Conservation (phyloP, 2,888 invertebrate species). For the Siphlonurus alternatus region DNA sequence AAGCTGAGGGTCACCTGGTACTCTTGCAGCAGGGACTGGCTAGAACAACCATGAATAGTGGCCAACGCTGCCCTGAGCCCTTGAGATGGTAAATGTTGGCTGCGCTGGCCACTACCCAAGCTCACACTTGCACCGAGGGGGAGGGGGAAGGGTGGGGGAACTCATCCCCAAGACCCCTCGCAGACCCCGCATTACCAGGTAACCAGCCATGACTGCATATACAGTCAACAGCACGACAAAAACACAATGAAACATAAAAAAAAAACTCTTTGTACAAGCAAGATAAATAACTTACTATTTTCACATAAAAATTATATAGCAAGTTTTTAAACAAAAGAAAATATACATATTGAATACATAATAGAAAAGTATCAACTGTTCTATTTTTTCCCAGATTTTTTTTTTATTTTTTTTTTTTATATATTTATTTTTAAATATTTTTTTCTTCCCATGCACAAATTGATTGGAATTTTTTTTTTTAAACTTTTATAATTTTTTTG, state of each 20-base stretch:
- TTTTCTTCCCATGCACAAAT: background rate
- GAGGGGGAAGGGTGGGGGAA: background rate
- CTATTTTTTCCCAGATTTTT: background rate
- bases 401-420: background rate
- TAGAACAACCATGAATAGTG: background rate
- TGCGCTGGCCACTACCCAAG: background rate
- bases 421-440: no score
- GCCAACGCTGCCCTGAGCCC: constrained; percentile 1
- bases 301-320: background rate
- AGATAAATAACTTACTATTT: background rate
- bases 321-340: background rate
- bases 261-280: background rate
- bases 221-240: background rate
- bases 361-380: background rate
- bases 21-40: no score
- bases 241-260: no score
- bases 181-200: background rate
- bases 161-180: background rate
- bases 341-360: background rate
- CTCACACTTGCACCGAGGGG: background rate
- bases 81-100: constrained; percentile 1
- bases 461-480: background rate
- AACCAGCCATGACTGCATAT: background rate
- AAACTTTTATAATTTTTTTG: background rate
- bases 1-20: background rate